Conservation (phyloP, 2,888 invertebrate species). For the Endotricha flammealis region DNA sequence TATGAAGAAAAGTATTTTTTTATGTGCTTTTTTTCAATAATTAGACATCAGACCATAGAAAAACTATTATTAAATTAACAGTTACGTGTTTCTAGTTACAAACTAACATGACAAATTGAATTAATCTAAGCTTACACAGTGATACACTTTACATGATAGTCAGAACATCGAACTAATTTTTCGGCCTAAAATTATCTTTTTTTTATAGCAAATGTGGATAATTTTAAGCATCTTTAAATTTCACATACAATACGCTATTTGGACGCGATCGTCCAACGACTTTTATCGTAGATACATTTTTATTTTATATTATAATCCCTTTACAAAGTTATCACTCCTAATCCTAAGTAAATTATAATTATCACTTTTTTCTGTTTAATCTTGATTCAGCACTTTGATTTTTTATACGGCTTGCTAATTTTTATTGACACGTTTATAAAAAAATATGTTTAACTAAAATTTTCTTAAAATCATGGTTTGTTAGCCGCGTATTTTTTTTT, state of each 20-base stretch:
- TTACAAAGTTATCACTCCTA: background rate
- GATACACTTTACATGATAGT: slow-evolving; percentile 69
- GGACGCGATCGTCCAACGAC: slow-evolving; percentile 77
- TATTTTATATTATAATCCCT: too few species aligned
- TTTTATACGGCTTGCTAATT: too few species aligned
- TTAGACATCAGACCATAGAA: slow-evolving; percentile 44
- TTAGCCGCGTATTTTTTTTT: too few species aligned
- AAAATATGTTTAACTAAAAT: too few species aligned
- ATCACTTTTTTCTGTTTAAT: background rate
- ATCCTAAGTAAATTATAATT: background rate
- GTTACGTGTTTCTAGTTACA: slow-evolving; percentile 60
- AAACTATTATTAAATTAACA: slow-evolving; percentile 49
- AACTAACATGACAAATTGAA: slow-evolving; percentile 70
- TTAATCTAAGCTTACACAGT: slow-evolving; percentile 71
- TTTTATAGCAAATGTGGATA: slow-evolving; percentile 32
- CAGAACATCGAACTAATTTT: slow-evolving; percentile 65
- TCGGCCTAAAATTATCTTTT: slow-evolving; percentile 57
- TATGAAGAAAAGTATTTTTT: too few species aligned
- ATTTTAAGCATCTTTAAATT: slow-evolving; percentile 43
- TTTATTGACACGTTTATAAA: background rate
- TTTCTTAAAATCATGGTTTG: too few species aligned
- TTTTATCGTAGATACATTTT: too few species aligned
- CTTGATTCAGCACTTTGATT: background rate
- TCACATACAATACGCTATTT: slow-evolving; percentile 55
- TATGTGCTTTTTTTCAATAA: too few species aligned